Conservation (phyloP, 2,113 vertebrate species). For the Sebastes fasciatus region DNA sequence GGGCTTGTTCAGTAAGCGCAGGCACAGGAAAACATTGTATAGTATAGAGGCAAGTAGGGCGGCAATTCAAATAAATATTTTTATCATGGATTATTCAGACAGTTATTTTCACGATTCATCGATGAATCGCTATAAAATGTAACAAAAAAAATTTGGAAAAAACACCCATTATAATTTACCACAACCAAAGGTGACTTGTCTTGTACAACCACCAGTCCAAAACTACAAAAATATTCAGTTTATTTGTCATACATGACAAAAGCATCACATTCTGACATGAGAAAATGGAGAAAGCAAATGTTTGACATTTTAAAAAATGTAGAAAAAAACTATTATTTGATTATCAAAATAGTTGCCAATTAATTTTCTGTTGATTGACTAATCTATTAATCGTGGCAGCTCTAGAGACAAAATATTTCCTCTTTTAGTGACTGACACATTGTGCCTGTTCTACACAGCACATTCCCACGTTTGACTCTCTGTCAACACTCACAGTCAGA, state of each 20-base stretch:
- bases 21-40: background rate
- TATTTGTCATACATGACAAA: background rate
- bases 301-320: background rate
- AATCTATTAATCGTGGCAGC: background rate
- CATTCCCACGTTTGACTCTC: background rate
- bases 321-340: background rate
- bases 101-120: background rate
- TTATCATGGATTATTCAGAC: rapidly evolving
- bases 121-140: background rate
- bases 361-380: background rate
- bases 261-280: background rate
- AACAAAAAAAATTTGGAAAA: too few relatives aligned
- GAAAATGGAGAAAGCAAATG: background rate
- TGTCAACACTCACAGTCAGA: slow-evolving; percentile 26
- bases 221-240: background rate
- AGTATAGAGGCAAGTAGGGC: background rate
- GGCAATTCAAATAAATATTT: background rate
- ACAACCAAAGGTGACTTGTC: background rate
- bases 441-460: background rate
- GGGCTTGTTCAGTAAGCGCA: background rate
- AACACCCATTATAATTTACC: background rate
- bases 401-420: background rate
- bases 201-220: background rate
- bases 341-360: background rate
- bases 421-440: background rate